Base-by-base conservation (phyloP, 92 coral and sea anemone species). In the Pocillopora meandrina region DNA sequence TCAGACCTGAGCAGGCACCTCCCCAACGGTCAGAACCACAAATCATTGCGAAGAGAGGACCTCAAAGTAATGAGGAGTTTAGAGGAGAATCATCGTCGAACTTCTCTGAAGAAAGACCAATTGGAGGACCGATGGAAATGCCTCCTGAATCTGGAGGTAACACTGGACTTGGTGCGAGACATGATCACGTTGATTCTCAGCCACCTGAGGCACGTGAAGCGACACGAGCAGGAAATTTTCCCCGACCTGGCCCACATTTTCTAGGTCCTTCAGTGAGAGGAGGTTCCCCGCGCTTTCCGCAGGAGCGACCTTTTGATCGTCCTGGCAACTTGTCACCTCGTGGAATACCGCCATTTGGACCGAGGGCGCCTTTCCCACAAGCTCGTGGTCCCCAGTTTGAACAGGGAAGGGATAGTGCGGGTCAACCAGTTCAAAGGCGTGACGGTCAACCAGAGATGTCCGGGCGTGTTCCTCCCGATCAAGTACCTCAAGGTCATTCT, bases 391-490 rank as follows among this genome's bases (percentile, higher is more conserved):
- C 89, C 6, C 85, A 79, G 3, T 63, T 74, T 75, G 57, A 72
- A 33, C 72, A 47, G 35, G 49, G 61, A 47, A 74, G 79, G 1
- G 66, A 33, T 61, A 82, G 2, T 34, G 26, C 79, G 16, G 86
- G 89, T 65, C 80, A 81, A 21, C 79, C 86, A 12, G 7, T 19
- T 72, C 60, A 82, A 26, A 63, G 80, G 63, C 81, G 62, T 33
- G 87, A 70, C n/a, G 87, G 87, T 17, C 92, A 72, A 74, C 82
- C 83, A 47, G 92, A 85, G 5, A 49, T 65, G 70, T 86, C 72
- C 17, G 80, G 80, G 15, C 18, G 55, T 47, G 55, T 33, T 58
- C 79, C 79, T 56, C 79, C 78, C 11, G 85, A 85, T 18, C 76
- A 58, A 34, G 62, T 71, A 77, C 75, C 61, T 13, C 79, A 20